Evolutionary conservation across 2,113 vertebrate genomes (phyloP).

Genomic region (Cariama cristata): DNA sequence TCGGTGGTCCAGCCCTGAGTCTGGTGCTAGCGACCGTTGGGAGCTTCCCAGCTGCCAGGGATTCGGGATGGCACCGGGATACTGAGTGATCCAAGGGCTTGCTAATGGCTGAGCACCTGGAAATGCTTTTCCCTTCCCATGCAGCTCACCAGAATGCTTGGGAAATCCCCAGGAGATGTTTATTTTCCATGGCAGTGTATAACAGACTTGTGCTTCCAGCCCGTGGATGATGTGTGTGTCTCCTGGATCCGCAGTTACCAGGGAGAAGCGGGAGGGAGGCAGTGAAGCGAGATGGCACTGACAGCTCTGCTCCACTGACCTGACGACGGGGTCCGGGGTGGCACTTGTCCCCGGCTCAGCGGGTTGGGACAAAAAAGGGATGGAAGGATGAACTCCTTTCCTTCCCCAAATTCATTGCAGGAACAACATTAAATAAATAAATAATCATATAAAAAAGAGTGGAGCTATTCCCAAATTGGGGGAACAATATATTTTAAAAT

Average conservation of each 20-base stretch:
- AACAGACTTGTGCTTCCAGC: background rate
- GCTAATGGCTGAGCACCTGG: background rate
- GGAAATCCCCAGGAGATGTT: background rate
- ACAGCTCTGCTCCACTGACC: background rate
- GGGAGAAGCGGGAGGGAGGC: background rate
- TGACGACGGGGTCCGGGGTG: background rate
- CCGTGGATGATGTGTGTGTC: background rate
- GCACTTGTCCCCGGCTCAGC: background rate
- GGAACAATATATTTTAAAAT: background rate
- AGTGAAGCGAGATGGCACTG: background rate
- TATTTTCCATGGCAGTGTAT: background rate
- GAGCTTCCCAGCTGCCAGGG: background rate
- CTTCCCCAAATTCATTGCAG: background rate
- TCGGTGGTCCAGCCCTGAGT: background rate
- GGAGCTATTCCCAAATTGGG: background rate
- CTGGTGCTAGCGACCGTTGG: background rate
- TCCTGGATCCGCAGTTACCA: background rate
- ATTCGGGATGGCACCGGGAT: background rate
- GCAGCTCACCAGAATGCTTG: background rate
- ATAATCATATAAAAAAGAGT: background rate
- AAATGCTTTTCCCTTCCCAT: background rate
- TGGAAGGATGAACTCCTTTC: background rate
- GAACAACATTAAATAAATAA: background rate
- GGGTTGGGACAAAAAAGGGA: background rate
- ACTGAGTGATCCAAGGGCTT: background rate